Conservation (phyloP, 2,888 invertebrate genomes). For the Plagiodera versicolora region DNA sequence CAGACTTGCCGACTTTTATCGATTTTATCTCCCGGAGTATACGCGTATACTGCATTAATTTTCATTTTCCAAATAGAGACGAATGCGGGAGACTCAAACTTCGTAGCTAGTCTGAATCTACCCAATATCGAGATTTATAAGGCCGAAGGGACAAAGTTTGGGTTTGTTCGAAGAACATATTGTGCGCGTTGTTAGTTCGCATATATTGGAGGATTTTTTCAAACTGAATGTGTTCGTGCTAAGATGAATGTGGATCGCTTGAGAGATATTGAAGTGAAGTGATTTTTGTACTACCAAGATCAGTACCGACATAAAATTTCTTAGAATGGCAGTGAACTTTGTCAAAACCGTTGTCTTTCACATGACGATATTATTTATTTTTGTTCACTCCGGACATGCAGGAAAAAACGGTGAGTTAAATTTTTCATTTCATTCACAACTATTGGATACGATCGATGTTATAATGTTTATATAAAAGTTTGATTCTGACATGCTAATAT, state of each 20-base stretch:
- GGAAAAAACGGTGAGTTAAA: conserved; percentile 25
- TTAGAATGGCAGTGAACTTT: background rate
- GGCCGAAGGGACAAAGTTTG: background rate
- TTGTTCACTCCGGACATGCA: conserved; percentile 17
- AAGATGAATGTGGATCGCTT: background rate
- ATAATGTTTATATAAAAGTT: too few relatives aligned
- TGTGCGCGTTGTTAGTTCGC: background rate
- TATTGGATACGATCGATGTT: too few relatives aligned
- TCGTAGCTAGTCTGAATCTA: background rate
- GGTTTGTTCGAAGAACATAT: background rate
- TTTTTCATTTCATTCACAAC: too few relatives aligned
- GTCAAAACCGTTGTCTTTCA: background rate
- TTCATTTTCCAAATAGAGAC: background rate
- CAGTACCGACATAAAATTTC: background rate
- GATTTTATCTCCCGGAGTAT: conserved; percentile 31
- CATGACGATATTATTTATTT: background rate
- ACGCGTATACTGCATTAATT: conserved; percentile 1
- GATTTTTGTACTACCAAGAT: conserved; percentile 7
- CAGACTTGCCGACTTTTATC: conserved; percentile 42
- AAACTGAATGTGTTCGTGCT: background rate
- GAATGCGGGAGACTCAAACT: background rate
- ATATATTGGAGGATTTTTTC: background rate
- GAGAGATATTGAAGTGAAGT: conserved; percentile 27
- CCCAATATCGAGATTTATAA: background rate
- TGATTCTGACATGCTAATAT: too few relatives aligned